Percentiles rank a stretch among this genome's conserved stretches.
These are phyloP conservation scores for Charina bottae DNA, from an alignment of 2,113 vertebrate genomes.

Conservation along the genomic window DNA sequence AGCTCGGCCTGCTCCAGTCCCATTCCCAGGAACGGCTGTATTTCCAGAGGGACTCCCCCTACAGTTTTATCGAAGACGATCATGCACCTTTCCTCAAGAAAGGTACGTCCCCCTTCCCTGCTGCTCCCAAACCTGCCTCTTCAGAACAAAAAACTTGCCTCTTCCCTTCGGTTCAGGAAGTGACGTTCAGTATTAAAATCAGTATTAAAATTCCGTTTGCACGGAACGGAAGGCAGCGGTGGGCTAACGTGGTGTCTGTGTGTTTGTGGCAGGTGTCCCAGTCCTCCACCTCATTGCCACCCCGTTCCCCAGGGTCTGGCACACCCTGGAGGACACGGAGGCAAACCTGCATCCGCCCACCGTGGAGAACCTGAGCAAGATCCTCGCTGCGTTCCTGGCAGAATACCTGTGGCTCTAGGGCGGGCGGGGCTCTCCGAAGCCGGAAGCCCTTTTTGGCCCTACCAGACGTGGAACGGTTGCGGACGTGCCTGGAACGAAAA, in stretches of 20 bases:
- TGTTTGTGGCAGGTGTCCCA: conserved; percentile 73
- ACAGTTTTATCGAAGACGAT: conserved; percentile 84
- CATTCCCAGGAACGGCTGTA: conserved; percentile 84
- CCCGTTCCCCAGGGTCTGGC: conserved; percentile 89
- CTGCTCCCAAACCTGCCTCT: not conserved
- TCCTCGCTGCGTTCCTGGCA: conserved; percentile 82
- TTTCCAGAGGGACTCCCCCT: conserved; percentile 81
- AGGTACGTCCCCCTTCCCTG: conserved; percentile 63
- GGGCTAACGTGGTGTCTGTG: not conserved
- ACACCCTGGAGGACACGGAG: conserved; percentile 83
- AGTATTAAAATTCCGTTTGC: accelerated
- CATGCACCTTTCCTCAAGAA: conserved; percentile 86
- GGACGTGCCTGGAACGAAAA: no score
- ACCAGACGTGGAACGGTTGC: not conserved
- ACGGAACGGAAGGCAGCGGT: no score
- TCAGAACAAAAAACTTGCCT: not conserved
- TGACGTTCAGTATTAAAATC: not conserved
- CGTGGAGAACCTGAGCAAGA: conserved; percentile 84
- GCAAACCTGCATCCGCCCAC: conserved; percentile 85
- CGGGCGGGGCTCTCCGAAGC: accelerated
- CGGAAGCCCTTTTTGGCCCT: no score
- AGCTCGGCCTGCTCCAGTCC: conserved; percentile 78
- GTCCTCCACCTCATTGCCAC: conserved; percentile 88
- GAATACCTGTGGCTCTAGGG: conserved; percentile 71
- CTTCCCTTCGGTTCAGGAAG: not conserved